Evolutionary conservation across 2,797 vertebrate genomes (phyloP), one percentile per base, ranked within the genome.

Genomic region (Galaxias olidus): DNA sequence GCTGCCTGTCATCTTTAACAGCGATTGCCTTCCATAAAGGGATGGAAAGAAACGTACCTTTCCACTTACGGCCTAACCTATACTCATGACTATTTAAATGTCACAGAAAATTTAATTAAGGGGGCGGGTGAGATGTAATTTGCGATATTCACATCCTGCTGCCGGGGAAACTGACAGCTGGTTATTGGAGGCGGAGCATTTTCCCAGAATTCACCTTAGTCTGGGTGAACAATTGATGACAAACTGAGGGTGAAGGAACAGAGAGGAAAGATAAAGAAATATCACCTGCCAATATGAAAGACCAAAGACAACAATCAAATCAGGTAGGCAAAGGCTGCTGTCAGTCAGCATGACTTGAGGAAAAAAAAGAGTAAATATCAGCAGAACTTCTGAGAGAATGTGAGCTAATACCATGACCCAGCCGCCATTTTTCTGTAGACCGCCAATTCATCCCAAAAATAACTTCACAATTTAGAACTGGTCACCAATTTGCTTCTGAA

Each of bases 251-350:
- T 59, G 49, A 66, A 74, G 51, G 65, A 72, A 71, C 77, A 65
- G 71, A n/a, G 18, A 54, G 59, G 78, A 50, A 63, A 79, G 86
- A 92, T 91, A 87, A 87, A 89, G 84, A 91, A 90, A 90, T 88
- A 87, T 78, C 88, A 89, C 72, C 84, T 79, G 87, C 82, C 78
- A 77, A 76, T 63, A 76, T 66, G 62, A 81, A 82, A 86, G 74
- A 67, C 77, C 79, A 67, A 66, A 69, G 46, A 68, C 75, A 73
- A 76, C 79, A 73, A 59, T 81, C 74, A 62, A 77, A 87, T 86
- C 86, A 73, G 73, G 81, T 84, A 67, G 82, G 71, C 70, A 90
- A 91, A 91, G 86, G 86, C 82, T 89, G 72, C 49, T 59, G 71
- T 81, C 88, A 86, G 72, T 91, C 88, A 90, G n/a, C 46, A n/a